These are phyloP conservation scores for Ashinkailepas kermadecensis DNA, from an alignment of 2,888 invertebrate species.

Conservation along the genomic window DNA sequence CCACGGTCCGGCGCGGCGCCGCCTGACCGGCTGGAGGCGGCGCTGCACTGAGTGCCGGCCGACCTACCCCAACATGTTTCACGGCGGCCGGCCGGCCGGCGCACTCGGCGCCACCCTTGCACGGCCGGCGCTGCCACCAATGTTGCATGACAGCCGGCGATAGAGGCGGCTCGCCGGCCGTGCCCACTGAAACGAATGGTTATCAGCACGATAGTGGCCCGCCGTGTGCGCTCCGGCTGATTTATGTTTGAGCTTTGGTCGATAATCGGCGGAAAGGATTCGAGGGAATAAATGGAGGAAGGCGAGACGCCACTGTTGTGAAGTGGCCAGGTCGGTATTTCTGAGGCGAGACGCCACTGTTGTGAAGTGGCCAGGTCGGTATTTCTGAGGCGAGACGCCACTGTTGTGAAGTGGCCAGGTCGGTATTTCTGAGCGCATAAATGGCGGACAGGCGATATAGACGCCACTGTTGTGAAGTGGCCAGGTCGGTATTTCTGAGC, in stretches of 20 bases:
- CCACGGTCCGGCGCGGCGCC: not conserved
- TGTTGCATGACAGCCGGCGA: constrained; percentile 7
- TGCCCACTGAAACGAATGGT: not conserved
- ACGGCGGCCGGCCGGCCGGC: not conserved
- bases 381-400: too few relatives aligned
- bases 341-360: too few relatives aligned
- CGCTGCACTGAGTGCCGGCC: constrained; percentile 1
- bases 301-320: too few relatives aligned
- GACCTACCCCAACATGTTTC: not conserved
- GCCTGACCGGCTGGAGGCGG: not conserved
- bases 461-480: too few relatives aligned
- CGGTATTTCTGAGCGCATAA: too few relatives aligned
- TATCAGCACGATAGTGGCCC: not conserved
- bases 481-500: too few relatives aligned
- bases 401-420: too few relatives aligned
- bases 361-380: too few relatives aligned
- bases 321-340: too few relatives aligned
- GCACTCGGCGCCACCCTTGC: not conserved
- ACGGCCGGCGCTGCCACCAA: not conserved
- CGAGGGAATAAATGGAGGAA: too few relatives aligned
- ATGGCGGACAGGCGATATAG: too few relatives aligned
- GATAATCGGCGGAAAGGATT: not conserved
- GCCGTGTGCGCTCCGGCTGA: not conserved
- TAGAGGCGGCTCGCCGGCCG: not conserved
- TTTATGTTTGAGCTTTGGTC: too few relatives aligned